Evolutionary conservation across 2,888 invertebrate genomes (phyloP), one percentile per base, ranked within the genome.

Genomic region (Buathra laborator): DNA sequence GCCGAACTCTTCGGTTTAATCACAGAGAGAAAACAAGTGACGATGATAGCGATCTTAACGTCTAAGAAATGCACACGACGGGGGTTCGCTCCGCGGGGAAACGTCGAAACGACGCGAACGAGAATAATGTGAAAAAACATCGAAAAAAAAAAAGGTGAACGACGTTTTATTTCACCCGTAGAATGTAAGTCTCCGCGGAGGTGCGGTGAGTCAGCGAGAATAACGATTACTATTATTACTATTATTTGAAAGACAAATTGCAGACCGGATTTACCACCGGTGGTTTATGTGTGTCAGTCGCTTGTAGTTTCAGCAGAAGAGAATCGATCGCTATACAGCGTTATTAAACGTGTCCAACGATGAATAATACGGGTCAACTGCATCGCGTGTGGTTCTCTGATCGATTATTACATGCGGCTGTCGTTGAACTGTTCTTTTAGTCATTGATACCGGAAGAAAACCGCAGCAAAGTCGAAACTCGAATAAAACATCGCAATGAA

Each of bases 321-420:
- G 32, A 75, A 85, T 85, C 85, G 79, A 85, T 85, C 48, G 74
- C n/a, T 24, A 78, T 16, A 78, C n/a, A 43, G 19, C 10, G 19
- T 29, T 67, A 14, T 14, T 29, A 32, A 53, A 75, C 16, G 2
- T 16, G 16, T 44, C 37, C 68, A 62, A 16, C 62, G 14, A 12
- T 70, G 32, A 66, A 81, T 78, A 84, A 84, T 64, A 46, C 51
- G 51, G 44, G 51, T 43, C 16, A 46, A 12, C n/a, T n/a, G 29
- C 53, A n/a, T 43, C 64, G 64, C 32, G 64, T 43, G 32, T 6
- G 64, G n/a, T 64, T 16, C 9, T 32, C 16, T 14, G 6, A 75
- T 64, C 74, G 32, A 64, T 75, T 59, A 59, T 29, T 59, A 14
- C 19, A 29, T 10, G 56, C 56, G 56, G 19, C 59, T 9, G 37